Percentiles rank a stretch among this genome's conserved stretches.
Evolutionary conservation across 2,797 vertebrate genomes (phyloP).

Genomic region (Mormyrops boulengeri): DNA sequence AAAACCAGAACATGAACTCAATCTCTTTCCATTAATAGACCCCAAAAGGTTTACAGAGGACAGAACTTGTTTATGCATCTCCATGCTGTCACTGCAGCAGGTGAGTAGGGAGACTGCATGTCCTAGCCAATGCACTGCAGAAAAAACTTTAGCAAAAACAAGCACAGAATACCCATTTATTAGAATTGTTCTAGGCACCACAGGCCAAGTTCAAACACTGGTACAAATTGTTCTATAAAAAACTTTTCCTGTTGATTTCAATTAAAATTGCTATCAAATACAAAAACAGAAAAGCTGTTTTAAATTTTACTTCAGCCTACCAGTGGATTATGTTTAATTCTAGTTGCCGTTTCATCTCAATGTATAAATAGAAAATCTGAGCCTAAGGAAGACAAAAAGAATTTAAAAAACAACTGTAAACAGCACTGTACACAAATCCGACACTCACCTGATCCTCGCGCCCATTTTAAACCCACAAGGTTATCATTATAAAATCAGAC

Average conservation of each 20-base stretch:
- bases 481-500: background rate
- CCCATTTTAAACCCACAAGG: background rate
- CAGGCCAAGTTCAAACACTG: background rate
- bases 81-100: background rate
- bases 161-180: background rate
- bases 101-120: no score
- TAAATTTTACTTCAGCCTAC: constrained; percentile 41
- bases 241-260: background rate
- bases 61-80: background rate
- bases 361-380: constrained; percentile 55
- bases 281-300: constrained; percentile 15
- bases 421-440: constrained; percentile 42
- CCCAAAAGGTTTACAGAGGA: background rate
- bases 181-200: background rate
- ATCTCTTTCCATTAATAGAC: background rate
- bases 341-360: constrained; percentile 18
- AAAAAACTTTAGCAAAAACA: background rate
- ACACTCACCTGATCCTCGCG: constrained; percentile 24
- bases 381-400: constrained; percentile 46
- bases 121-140: no score
- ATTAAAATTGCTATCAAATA: background rate
- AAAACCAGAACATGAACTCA: background rate
- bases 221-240: background rate
- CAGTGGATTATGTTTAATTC: constrained; percentile 17
- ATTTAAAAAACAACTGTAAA: constrained; percentile 45